Evolutionary conservation across 1,140 invertebrate species (phyloP).

Genomic region (Formica selysi): DNA sequence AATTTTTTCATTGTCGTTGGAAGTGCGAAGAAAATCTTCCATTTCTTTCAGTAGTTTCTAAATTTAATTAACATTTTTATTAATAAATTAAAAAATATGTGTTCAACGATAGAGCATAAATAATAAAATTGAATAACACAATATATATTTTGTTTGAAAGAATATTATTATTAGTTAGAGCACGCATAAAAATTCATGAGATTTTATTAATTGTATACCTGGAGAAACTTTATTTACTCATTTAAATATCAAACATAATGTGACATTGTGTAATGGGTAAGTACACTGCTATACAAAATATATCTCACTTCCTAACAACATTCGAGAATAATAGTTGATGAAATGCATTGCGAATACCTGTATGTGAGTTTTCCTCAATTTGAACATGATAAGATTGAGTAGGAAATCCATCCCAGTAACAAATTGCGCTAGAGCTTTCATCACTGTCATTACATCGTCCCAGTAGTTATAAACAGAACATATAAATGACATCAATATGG

Average conservation of each 20-base stretch:
- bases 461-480: not conserved
- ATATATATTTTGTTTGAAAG: not conserved
- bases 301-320: no score
- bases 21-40: slow-evolving; percentile 39
- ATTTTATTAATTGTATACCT: not conserved
- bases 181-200: no score
- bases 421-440: not conserved
- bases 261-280: not conserved
- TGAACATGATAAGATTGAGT: not conserved
- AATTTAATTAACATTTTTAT: slow-evolving; percentile 30
- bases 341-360: not conserved
- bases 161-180: not conserved
- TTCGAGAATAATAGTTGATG: not conserved
- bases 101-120: not conserved
- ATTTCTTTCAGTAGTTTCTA: slow-evolving; percentile 53
- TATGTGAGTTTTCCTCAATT: not conserved
- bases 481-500: not conserved
- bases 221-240: not conserved
- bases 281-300: no score
- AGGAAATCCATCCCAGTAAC: not conserved
- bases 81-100: not conserved
- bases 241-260: not conserved
- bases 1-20: slow-evolving; percentile 3
- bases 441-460: not conserved
- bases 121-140: not conserved